Percentiles rank a stretch among this genome's conserved stretches.
Evolutionary conservation across 2,888 invertebrate species (phyloP).

Genomic region (Eumerus sabulonum): DNA sequence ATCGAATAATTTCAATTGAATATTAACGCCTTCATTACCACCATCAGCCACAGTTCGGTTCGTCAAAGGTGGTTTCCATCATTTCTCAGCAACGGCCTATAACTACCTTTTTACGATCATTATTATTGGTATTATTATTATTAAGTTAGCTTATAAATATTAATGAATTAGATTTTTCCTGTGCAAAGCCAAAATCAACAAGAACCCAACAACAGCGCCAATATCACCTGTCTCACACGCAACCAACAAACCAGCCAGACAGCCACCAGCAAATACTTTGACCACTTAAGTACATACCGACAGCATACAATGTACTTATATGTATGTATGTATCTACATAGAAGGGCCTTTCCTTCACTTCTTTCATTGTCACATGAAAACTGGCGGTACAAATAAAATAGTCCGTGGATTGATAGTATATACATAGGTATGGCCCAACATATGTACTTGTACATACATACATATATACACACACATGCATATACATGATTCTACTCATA

Average conservation of each 20-base stretch:
- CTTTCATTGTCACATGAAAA: neutral
- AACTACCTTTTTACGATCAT: conserved; percentile 63
- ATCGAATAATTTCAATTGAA: conserved; percentile 66
- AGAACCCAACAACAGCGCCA: conserved; percentile 29
- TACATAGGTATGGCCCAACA: too few species aligned
- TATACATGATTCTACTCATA: conserved; percentile 58
- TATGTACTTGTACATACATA: conserved; percentile 16
- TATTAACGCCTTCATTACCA: conserved; percentile 63
- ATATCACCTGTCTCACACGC: conserved; percentile 68
- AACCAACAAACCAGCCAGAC: conserved; percentile 63
- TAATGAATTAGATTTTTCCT: conserved; percentile 61
- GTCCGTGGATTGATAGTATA: too few species aligned
- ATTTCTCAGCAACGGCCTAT: conserved; percentile 41
- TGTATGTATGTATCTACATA: neutral
- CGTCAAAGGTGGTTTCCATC: conserved; percentile 39
- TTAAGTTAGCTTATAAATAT: conserved; percentile 67
- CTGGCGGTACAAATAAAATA: neutral
- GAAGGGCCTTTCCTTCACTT: neutral
- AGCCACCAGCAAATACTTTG: conserved; percentile 53
- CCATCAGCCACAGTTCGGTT: neutral
- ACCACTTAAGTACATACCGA: conserved; percentile 53
- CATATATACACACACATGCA: conserved; percentile 13
- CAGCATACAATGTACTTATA: too few species aligned
- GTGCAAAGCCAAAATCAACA: conserved; percentile 53
- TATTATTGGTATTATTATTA: conserved; percentile 65